These are phyloP conservation scores for Zoanthus solanderi DNA, from an alignment of 92 coral and sea anemone species.

Conservation along the genomic window DNA sequence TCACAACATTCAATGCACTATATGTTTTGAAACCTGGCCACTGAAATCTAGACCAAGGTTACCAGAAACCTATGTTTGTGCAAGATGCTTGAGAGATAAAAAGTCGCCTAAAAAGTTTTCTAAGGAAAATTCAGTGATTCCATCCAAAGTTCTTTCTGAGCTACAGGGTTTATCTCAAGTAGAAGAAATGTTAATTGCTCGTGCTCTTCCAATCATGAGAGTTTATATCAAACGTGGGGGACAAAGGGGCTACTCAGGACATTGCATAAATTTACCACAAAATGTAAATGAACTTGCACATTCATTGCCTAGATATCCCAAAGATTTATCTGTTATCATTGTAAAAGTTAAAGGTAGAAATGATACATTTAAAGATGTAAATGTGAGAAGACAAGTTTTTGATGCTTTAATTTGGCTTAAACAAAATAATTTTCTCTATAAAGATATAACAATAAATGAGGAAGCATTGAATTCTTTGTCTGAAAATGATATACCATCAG, in stretches of 20 bases:
- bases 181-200: too few relatives aligned
- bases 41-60: slow-evolving; percentile 11
- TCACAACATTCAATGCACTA: slow-evolving; percentile 11
- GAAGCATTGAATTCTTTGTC: slow-evolving; percentile 51
- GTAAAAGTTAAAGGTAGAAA: slow-evolving; percentile 11
- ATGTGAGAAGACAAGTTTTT: slow-evolving; percentile 53
- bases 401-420: slow-evolving; percentile 64
- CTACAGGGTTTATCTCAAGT: not conserved
- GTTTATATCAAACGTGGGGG: slow-evolving; percentile 78
- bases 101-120: slow-evolving; percentile 27
- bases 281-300: slow-evolving; percentile 69
- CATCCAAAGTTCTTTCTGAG: slow-evolving; percentile 7
- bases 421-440: slow-evolving; percentile 63
- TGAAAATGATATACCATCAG: slow-evolving; percentile 54
- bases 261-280: slow-evolving; percentile 63
- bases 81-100: slow-evolving; percentile 7
- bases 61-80: slow-evolving; percentile 15
- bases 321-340: slow-evolving; percentile 46
- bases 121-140: slow-evolving; percentile 19
- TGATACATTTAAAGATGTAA: slow-evolving; percentile 63
- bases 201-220: slow-evolving; percentile 43
- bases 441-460: slow-evolving; percentile 43
- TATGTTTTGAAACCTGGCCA: slow-evolving; percentile 15
- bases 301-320: slow-evolving; percentile 40
- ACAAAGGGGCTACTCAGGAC: slow-evolving; percentile 42